Evolutionary conservation across 2,888 invertebrate genomes (phyloP).

Genomic region (Drosophila anomelani): DNA sequence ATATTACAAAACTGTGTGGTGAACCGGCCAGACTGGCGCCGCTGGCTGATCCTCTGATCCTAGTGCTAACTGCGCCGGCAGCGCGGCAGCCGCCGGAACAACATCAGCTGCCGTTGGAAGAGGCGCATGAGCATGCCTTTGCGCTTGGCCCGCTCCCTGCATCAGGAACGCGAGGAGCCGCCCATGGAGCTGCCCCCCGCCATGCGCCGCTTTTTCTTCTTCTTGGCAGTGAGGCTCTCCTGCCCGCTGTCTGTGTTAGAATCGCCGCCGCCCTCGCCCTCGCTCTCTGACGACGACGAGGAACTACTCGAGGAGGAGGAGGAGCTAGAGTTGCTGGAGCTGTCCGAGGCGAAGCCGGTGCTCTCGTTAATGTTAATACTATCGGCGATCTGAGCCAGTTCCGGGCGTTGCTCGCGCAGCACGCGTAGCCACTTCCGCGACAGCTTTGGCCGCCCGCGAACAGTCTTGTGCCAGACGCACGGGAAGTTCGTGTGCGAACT

Average conservation of each 20-base stretch:
- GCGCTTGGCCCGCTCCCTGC: conserved; percentile 66
- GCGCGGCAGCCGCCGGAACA: conserved; percentile 55
- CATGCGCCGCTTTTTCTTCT: conserved; percentile 89
- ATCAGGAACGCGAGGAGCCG: conserved; percentile 73
- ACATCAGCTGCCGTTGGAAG: conserved; percentile 65
- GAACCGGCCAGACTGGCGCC: conserved; percentile 13
- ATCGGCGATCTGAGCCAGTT: conserved; percentile 91
- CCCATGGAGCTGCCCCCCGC: conserved; percentile 68
- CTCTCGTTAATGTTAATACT: conserved; percentile 93
- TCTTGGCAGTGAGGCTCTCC: conserved; percentile 94
- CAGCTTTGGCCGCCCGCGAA: conserved; percentile 96
- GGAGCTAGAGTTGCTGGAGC: conserved; percentile 92
- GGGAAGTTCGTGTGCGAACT: conserved; percentile 98
- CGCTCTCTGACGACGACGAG: conserved; percentile 70
- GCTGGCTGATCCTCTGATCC: conserved; percentile 7
- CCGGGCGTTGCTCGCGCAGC: conserved; percentile 89
- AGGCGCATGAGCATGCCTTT: conserved; percentile 62
- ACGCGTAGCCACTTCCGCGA: conserved; percentile 95
- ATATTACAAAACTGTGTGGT: conserved; percentile 62
- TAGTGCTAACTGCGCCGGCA: conserved; percentile 55
- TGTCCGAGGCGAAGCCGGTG: conserved; percentile 97
- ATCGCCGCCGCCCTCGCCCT: conserved; percentile 81
- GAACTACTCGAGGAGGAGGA: conserved; percentile 90
- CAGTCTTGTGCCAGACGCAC: conserved; percentile 99
- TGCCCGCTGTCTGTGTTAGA: conserved; percentile 93